These are phyloP conservation scores for Phrynosoma blainvillii DNA, from an alignment of 2,113 vertebrate genomes.

Conservation along the genomic window DNA sequence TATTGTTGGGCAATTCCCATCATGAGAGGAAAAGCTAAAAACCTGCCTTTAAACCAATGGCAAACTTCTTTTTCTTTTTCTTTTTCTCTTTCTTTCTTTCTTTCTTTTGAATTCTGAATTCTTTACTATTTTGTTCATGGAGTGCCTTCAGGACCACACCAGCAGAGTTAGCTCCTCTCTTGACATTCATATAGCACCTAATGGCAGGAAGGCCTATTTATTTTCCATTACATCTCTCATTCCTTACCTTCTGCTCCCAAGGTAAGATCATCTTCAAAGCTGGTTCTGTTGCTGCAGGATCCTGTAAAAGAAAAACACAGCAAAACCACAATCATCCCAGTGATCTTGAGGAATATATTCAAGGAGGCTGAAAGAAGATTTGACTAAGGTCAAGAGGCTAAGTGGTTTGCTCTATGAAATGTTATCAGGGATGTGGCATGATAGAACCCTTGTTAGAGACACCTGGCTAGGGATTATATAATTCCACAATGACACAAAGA, in stretches of 20 bases:
- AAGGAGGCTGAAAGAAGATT: too few species aligned
- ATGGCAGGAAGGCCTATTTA: too few species aligned
- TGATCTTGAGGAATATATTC: too few species aligned
- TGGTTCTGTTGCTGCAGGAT: constrained; percentile 61
- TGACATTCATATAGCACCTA: too few species aligned
- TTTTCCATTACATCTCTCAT: background rate
- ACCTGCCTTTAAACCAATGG: background rate
- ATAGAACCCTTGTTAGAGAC: too few species aligned
- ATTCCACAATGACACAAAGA: too few species aligned
- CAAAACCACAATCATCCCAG: background rate
- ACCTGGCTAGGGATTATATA: too few species aligned
- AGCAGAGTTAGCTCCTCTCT: background rate
- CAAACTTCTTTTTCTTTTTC: background rate
- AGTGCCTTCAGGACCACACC: background rate
- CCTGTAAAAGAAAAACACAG: constrained; percentile 61
- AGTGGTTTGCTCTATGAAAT: too few species aligned
- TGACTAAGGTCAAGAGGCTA: too few species aligned
- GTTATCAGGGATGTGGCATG: too few species aligned
- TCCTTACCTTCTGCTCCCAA: constrained; percentile 88
- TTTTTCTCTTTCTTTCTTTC: too few species aligned
- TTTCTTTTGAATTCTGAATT: background rate
- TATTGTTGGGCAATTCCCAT: background rate
- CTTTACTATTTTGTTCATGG: too few species aligned
- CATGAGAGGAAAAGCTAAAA: background rate
- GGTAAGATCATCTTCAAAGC: constrained; percentile 84